Base-by-base conservation (phyloP, 1,140 invertebrate species). In the Ips typographus region DNA sequence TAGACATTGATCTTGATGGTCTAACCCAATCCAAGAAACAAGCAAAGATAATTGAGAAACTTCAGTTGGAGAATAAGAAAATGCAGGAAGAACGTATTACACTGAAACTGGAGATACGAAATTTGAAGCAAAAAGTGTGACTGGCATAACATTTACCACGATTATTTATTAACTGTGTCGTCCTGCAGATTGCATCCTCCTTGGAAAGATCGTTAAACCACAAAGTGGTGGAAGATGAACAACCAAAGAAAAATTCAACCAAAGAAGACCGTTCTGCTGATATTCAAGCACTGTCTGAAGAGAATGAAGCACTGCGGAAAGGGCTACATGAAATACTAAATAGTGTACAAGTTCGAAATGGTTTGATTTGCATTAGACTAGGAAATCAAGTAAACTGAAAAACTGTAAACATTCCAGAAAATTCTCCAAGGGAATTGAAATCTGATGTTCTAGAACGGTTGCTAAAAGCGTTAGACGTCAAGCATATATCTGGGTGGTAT, bases 401-500 rank as follows among this genome's bases (percentile, higher is more conserved):
- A 22, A 22, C 22, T 47, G n/a, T 61, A 38, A 22, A 38, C 37
- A 40, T 72, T 73, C 62, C 49, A 76, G 73, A 74, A 57, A 61
- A 64, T 44, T 71, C 67, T 51, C 51, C 71, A 8, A 75, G 70
- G 51, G 78, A 79, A 72, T 75, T 80, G 37, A 78, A 78, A 67
- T 88, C 86, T 2, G 79, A 82, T 60, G 83, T 84, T 40, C 77
- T 89, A 69, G 87, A 89, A 73, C 80, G 82, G 68, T 75, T 89
- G 43, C 73, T 89, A 5, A 82, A 85, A 72, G 86, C 87, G 44
- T 83, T 92, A 78, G 89, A 91, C 75, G 84, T 86, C 1, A 82
- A 89, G 47, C 88, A 89, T 76, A 79, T 88, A 8, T 85, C 88
- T 47, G 89, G 90, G 4, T 91, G 90, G 89, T 91, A 90, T 77